A percentile compares a stretch with the other conserved stretches of the same genome.
These are phyloP conservation scores for Drosophila elegans DNA, from an alignment of 1,140 invertebrate genomes.

Conservation along the genomic window DNA sequence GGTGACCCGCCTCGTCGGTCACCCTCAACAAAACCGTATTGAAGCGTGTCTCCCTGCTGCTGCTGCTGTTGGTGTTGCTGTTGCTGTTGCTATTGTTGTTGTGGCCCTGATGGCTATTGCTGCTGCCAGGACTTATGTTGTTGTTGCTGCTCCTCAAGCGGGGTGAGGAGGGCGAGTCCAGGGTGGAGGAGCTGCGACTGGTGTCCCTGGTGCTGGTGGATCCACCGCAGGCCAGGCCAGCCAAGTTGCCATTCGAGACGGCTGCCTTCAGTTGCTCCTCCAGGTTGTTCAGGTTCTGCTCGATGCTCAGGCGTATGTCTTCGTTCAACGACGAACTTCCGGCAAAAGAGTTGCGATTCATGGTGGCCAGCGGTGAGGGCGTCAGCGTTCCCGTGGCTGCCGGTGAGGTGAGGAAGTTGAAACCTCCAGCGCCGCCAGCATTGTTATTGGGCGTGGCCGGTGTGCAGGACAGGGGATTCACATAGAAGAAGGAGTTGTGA, in stretches of 20 bases:
- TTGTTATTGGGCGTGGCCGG: slow-evolving; percentile 71
- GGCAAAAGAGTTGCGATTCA: slow-evolving; percentile 80
- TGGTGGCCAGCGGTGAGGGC: slow-evolving; percentile 73
- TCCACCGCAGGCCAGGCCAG: slow-evolving; percentile 67
- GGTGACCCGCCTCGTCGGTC: slow-evolving; percentile 82
- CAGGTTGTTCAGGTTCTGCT: slow-evolving; percentile 79
- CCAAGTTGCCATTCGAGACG: slow-evolving; percentile 84
- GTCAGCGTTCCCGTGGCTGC: slow-evolving; percentile 59
- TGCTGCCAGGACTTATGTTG: slow-evolving; percentile 61
- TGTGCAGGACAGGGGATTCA: slow-evolving; percentile 81
- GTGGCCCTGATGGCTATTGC: slow-evolving; percentile 39
- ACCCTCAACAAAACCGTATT: slow-evolving; percentile 72
- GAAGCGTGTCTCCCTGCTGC: slow-evolving; percentile 60
- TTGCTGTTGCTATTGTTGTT: slow-evolving; percentile 40
- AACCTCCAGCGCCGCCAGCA: slow-evolving; percentile 52
- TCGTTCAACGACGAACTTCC: slow-evolving; percentile 71
- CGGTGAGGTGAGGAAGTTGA: slow-evolving; percentile 75
- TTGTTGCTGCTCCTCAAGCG: slow-evolving; percentile 63
- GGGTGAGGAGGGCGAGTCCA: slow-evolving; percentile 77
- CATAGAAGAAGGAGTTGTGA: slow-evolving; percentile 80
- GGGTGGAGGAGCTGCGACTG: slow-evolving; percentile 74
- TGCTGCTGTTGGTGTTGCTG: slow-evolving; percentile 46
- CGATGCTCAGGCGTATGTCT: slow-evolving; percentile 74
- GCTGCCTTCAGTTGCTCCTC: slow-evolving; percentile 87
- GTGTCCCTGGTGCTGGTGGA: slow-evolving; percentile 70